These are phyloP conservation scores for Flexamia atlantica DNA, from an alignment of 2,888 invertebrate genomes.

Conservation along the genomic window DNA sequence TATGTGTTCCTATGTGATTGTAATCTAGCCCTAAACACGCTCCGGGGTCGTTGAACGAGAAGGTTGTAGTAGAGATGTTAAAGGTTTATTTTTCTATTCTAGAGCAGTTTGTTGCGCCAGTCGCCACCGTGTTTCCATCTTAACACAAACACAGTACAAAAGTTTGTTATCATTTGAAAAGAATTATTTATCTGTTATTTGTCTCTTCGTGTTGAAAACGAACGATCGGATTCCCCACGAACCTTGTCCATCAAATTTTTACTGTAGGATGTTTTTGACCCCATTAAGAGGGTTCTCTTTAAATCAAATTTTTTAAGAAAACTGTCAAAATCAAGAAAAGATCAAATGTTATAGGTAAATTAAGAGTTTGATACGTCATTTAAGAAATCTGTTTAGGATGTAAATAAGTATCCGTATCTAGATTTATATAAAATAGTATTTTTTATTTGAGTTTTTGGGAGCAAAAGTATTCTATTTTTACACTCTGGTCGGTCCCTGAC, in stretches of 20 bases:
- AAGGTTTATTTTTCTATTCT: conserved; percentile 59
- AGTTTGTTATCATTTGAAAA: conserved; percentile 51
- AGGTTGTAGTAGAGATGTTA: conserved; percentile 60
- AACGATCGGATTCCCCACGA: conserved; percentile 16
- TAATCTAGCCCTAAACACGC: conserved; percentile 57
- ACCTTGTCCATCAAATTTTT: conserved; percentile 30
- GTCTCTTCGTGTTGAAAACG: conserved; percentile 34
- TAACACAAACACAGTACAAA: conserved; percentile 58
- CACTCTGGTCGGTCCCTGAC: conserved; percentile 43
- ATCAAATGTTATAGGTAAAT: conserved; percentile 53
- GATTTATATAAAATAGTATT: conserved; percentile 63
- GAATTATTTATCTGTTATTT: conserved; percentile 48
- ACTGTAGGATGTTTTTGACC: conserved; percentile 19
- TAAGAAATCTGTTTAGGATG: conserved; percentile 59
- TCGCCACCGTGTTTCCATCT: conserved; percentile 30
- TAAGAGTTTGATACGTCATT: conserved; percentile 56
- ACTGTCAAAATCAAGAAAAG: conserved; percentile 59
- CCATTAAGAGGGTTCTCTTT: conserved; percentile 8
- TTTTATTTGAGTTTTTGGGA: conserved; percentile 63
- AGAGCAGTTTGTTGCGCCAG: conserved; percentile 14
- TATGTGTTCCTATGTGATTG: conserved; percentile 57
- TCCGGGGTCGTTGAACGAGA: conserved; percentile 6
- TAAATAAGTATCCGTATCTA: conserved; percentile 58
- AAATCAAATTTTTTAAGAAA: conserved; percentile 56
- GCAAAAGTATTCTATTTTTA: conserved; percentile 63